phyloP scores from a whole-genome alignment of 1,140 invertebrate species.

The Coptotermes formosanus region DNA sequence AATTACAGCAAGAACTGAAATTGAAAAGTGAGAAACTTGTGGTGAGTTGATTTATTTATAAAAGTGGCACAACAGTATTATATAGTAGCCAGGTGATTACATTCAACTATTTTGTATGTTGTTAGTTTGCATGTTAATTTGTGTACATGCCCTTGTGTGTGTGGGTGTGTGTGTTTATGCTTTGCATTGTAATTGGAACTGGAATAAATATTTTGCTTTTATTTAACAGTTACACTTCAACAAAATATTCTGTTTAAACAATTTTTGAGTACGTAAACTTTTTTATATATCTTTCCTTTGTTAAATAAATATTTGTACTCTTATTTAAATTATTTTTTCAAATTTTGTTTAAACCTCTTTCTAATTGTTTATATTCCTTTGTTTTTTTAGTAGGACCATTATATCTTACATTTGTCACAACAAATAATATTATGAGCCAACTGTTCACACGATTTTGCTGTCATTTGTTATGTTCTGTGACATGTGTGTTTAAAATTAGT shows the following conservation, averaged over 20 bases:
- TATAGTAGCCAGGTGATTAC: background rate
- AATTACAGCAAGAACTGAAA: constrained; percentile 8
- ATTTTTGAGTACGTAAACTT: background rate
- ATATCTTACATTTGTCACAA: too few species aligned
- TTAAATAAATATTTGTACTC: too few species aligned
- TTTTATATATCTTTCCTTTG: background rate
- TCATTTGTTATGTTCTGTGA: too few species aligned
- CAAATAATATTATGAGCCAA: too few species aligned
- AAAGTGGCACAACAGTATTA: background rate
- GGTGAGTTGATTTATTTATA: constrained; percentile 12
- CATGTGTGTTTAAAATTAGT: too few species aligned
- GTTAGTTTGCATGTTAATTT: constrained; percentile 3
- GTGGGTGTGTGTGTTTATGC: background rate
- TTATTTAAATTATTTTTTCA: too few species aligned
- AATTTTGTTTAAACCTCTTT: too few species aligned
- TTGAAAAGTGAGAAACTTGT: constrained; percentile 12
- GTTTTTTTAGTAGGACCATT: too few species aligned
- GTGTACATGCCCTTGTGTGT: background rate
- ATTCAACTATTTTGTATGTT: background rate
- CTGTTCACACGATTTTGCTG: too few species aligned
- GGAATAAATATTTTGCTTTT: background rate
- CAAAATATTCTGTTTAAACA: background rate
- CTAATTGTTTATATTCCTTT: too few species aligned
- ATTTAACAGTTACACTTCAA: background rate
- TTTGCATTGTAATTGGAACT: background rate